Evolutionary conservation across 92 coral and sea anemone species (phyloP), one percentile per base, ranked within the genome.

Genomic region (Ricordea florida): DNA sequence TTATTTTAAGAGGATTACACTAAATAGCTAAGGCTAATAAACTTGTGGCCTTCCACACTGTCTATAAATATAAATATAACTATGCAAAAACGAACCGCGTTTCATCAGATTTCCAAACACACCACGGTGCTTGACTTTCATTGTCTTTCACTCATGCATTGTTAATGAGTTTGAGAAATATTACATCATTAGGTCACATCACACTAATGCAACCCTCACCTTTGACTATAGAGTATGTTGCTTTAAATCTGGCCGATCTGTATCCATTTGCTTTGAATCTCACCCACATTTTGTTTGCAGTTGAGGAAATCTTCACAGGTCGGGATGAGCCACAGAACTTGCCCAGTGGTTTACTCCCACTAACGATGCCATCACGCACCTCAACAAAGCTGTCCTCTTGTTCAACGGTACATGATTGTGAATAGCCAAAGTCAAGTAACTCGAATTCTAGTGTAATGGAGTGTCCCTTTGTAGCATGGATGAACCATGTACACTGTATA

Each of bases 401-500:
- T 10, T 10, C 59, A 14, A 16, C 17, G 4, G 69, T 57, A 70
- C 96, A 90, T 20, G 66, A 71, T 4, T 25, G 29, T 2, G 46
- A 33, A 22, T 45, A 58, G 49, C 90, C 91, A 14, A 90, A 69
- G 52, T 90, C 80, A 69, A 90, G 85, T 41, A 72, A 57, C 30
- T 77, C 79, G 50, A 90, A 85, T 76, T 78, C 66, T 16, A 81
- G 58, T n/a, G 52, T 61, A 33, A 92, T 53, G 0, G 78, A 62
- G 48, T 65, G 58, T 10, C 85, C 84, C 53, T 55, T 66, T 16
- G 67, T 64, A 15, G 78, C 97, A 18, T 42, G 32, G 21, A 92
- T 81, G n/a, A 49, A 42, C 97, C 97, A 92, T 2, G 87, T 78
- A 49, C 93, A 88, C 20, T 55, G 83, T 13, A 83, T 66, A 46